Evolutionary conservation across 2,888 invertebrate genomes (phyloP), one percentile per base, ranked within the genome.

Genomic region (Phragmatobia fuliginosa): DNA sequence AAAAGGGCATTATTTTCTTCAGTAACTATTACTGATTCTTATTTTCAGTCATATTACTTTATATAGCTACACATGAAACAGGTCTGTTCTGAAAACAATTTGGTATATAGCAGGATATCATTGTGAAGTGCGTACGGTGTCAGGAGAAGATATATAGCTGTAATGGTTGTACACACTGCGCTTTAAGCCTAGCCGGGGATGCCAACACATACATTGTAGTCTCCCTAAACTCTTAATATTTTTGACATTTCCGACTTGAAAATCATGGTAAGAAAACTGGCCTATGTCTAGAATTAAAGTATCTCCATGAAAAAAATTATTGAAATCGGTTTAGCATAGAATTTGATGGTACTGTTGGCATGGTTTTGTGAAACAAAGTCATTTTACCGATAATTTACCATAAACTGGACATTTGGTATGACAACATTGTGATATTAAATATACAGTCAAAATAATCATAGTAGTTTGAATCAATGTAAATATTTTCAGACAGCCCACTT

Each of bases 131-230:
- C 62, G 71, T 63, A 66, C 45, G 66, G 56, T 68, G 70, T 76
- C 74, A 72, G 58, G 68, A 68, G 36, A 45, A 74, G 72, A 76
- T 74, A 66, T 76, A 76, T 72, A 67, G 74, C 61, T 58, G 52
- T 52, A 59, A 67, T 63, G 70, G 45, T 61, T 41, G 28, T 58
- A 49, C 21, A 60, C 68, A 49, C 59, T 33, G 31, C 18, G 49
- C 60, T 60, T 61, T 56, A n/a, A 64, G 65, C 65, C 58, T 66
- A 70, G 28, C 31, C 28, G n/a, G 60, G 36, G 69, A 32, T 61
- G n/a, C 45, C 25, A 25, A 2, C 16, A 38, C 0, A 28, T 11
- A 36, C 6, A 11, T 33, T 25, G n/a, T 14, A 36, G 36, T 63
- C 31, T 59, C 63, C 63, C 59, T 41, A 7, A 59, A 41, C 1